These are phyloP conservation scores for Cantharis rustica DNA, from an alignment of 2,888 invertebrate genomes.

Conservation along the genomic window DNA sequence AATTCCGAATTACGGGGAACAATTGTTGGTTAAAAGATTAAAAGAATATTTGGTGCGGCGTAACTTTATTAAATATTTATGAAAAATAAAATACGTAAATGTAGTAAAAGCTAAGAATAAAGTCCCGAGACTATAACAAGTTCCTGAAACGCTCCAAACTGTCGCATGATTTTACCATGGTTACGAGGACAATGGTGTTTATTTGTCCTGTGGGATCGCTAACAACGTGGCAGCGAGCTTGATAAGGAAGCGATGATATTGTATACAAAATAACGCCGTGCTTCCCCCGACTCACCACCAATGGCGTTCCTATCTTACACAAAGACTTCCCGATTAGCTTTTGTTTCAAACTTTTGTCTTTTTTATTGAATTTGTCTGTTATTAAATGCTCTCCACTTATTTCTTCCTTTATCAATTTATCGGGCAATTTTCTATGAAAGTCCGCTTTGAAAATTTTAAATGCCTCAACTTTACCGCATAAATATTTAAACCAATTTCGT, in stretches of 20 bases:
- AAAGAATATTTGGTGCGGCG: not conserved
- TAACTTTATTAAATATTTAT: conserved; percentile 10
- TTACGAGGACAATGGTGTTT: conserved; percentile 59
- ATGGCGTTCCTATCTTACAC: conserved; percentile 31
- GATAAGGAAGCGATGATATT: conserved; percentile 58
- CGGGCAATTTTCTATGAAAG: conserved; percentile 19
- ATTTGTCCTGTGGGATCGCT: conserved; percentile 59
- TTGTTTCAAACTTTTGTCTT: conserved; percentile 35
- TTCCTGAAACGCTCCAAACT: conserved; percentile 49
- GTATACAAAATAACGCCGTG: conserved; percentile 51
- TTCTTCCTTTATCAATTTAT: conserved; percentile 29
- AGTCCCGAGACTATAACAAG: conserved; percentile 42
- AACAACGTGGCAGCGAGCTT: conserved; percentile 57
- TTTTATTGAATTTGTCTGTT: conserved; percentile 30
- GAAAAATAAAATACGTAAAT: conserved; percentile 30
- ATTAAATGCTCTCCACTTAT: conserved; percentile 29
- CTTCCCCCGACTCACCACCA: conserved; percentile 28
- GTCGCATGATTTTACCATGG: conserved; percentile 59
- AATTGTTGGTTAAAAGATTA: not conserved
- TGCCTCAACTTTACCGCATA: not conserved
- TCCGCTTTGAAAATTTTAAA: conserved; percentile 12
- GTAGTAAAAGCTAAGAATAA: conserved; percentile 36
- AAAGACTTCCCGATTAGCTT: conserved; percentile 37
- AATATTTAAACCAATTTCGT: not conserved
- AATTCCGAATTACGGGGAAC: not conserved